phyloP scores from a whole-genome alignment of 2,888 invertebrate genomes.

The Dimorphilus gyrociliatus region DNA sequence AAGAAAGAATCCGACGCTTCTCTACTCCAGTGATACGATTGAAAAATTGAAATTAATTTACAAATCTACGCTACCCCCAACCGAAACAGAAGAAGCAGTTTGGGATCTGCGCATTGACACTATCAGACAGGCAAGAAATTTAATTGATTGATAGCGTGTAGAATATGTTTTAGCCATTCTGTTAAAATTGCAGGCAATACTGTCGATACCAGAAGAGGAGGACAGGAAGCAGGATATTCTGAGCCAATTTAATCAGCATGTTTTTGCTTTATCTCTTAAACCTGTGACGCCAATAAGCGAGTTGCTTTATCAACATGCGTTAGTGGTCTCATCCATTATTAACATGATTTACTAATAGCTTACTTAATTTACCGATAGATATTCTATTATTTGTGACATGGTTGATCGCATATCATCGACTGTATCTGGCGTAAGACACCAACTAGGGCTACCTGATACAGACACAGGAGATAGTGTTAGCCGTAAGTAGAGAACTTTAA shows the following conservation, averaged over 20 bases:
- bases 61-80: no score
- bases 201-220: conserved; percentile 19
- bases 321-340: no score
- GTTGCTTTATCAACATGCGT: no score
- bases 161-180: conserved; percentile 1
- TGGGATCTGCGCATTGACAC: conserved; percentile 27
- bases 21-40: conserved; percentile 21
- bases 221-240: conserved; percentile 23
- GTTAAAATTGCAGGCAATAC: conserved; percentile 8
- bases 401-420: no score
- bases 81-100: no score
- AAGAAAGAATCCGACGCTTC: conserved; percentile 26
- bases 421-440: no score
- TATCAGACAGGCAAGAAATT: conserved; percentile 20
- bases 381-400: no score
- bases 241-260: conserved; percentile 18
- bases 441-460: no score
- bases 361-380: no score
- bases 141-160: neutral
- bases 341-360: no score
- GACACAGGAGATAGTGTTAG: no score
- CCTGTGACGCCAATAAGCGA: conserved; percentile 16
- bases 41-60: conserved; percentile 22
- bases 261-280: conserved; percentile 20
- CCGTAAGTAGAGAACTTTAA: no score